Conservation (phyloP, 2,797 vertebrate genomes). For the Coccyzus lansbergi region DNA sequence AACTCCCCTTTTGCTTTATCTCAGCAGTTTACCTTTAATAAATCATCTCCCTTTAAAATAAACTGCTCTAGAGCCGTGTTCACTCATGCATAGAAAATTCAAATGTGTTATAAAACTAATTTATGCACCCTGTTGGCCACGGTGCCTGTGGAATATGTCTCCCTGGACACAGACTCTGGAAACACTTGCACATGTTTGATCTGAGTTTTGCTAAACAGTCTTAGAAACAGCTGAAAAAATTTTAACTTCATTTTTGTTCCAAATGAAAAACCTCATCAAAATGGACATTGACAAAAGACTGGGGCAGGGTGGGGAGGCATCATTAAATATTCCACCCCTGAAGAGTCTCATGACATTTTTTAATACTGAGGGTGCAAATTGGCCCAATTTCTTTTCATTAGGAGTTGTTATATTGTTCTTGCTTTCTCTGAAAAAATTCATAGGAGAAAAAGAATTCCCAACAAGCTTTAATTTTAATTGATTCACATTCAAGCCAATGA, state of each 20-base stretch:
- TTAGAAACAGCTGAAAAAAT: not conserved
- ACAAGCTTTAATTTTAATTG: constrained; percentile 44
- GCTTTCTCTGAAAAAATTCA: not conserved
- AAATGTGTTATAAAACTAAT: not conserved
- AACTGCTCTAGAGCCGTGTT: not conserved
- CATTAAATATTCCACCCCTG: not conserved
- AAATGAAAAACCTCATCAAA: not conserved
- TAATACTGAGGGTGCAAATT: not conserved
- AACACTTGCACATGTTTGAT: not conserved
- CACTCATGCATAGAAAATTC: not conserved
- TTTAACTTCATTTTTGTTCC: not conserved
- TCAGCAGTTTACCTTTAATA: not conserved
- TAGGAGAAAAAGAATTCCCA: constrained; percentile 8
- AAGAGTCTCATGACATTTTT: not conserved
- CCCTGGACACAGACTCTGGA: not conserved
- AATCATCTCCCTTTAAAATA: not conserved
- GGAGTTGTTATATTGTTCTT: not conserved
- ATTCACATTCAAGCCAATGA: constrained; percentile 47
- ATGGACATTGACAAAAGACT: not conserved
- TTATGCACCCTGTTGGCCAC: not conserved
- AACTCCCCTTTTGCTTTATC: not conserved
- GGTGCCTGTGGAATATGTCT: not conserved
- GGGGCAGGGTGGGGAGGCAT: not conserved
- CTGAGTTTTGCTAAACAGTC: not conserved
- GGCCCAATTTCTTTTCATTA: not conserved